Percentiles rank a stretch among this genome's conserved stretches.
Conservation (phyloP, 2,888 invertebrate species). For the Cheilosia vernalis region DNA sequence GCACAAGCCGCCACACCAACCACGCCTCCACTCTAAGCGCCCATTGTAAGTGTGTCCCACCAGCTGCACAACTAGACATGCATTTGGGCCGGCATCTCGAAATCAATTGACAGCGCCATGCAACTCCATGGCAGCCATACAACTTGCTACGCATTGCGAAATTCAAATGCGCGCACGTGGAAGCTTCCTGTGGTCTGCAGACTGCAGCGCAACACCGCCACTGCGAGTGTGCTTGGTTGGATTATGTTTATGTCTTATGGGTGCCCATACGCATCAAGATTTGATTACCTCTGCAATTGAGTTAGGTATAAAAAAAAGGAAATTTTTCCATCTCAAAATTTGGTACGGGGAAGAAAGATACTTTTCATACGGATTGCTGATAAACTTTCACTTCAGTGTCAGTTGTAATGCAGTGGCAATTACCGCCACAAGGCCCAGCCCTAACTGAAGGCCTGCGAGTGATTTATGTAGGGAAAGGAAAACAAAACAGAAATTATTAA, state of each 20-base stretch:
- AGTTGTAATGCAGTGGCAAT: constrained; percentile 41
- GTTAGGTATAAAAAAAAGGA: constrained; percentile 5
- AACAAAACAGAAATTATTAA: constrained; percentile 10
- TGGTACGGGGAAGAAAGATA: constrained; percentile 12
- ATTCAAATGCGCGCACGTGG: constrained; percentile 52
- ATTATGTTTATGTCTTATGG: constrained; percentile 20
- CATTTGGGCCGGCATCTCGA: constrained; percentile 37
- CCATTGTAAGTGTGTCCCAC: constrained; percentile 17
- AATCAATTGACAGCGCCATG: constrained; percentile 46
- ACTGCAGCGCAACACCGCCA: background rate
- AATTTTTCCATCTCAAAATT: constrained; percentile 2
- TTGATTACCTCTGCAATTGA: constrained; percentile 36
- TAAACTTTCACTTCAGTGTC: constrained; percentile 56
- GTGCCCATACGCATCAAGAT: constrained; percentile 51
- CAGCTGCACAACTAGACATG: constrained; percentile 33
- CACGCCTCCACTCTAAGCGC: constrained; percentile 41
- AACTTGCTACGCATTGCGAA: constrained; percentile 54
- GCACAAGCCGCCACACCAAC: constrained; percentile 12
- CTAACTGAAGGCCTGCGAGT: constrained; percentile 17
- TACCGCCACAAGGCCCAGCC: constrained; percentile 35
- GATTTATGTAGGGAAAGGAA: constrained; percentile 24
- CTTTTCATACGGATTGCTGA: constrained; percentile 7
- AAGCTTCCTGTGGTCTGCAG: constrained; percentile 19
- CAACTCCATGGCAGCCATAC: constrained; percentile 29
- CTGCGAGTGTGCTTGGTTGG: background rate